Evolutionary conservation across 2,113 vertebrate species (phyloP).

Genomic region (Alligator sinensis): DNA sequence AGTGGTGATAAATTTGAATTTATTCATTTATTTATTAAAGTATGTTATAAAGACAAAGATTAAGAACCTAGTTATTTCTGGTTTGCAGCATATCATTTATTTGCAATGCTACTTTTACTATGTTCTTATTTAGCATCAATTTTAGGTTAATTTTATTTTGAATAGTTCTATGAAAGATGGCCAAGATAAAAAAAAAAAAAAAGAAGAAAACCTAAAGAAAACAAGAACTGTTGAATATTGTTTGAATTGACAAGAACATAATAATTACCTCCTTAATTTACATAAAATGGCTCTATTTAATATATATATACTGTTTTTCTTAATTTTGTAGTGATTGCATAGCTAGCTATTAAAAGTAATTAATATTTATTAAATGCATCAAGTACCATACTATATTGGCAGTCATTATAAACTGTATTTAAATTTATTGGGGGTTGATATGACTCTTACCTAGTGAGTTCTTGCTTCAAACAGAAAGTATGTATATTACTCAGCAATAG

Average conservation of each 20-base stretch:
- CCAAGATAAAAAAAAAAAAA: neutral
- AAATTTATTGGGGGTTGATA: neutral
- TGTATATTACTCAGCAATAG: neutral
- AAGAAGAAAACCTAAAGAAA: neutral
- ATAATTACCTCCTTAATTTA: neutral
- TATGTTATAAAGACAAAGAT: neutral
- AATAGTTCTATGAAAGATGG: neutral
- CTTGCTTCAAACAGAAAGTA: neutral
- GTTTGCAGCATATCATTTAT: neutral
- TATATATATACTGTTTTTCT: neutral
- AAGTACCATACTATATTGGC: slow-evolving; percentile 10
- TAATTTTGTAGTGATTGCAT: slow-evolving; percentile 16
- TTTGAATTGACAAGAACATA: neutral
- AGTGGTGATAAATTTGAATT: neutral
- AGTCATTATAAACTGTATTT: slow-evolving; percentile 11
- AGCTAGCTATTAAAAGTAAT: neutral
- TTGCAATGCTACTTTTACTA: neutral
- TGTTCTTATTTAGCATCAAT: neutral
- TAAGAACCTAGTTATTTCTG: neutral
- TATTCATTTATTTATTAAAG: neutral
- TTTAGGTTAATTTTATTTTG: neutral
- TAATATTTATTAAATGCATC: slow-evolving; percentile 43
- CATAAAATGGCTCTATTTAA: neutral
- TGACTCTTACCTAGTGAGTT: neutral
- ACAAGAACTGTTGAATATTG: neutral